Evolutionary conservation across 2,888 invertebrate genomes (phyloP).

Genomic region (Macropis europaea): DNA sequence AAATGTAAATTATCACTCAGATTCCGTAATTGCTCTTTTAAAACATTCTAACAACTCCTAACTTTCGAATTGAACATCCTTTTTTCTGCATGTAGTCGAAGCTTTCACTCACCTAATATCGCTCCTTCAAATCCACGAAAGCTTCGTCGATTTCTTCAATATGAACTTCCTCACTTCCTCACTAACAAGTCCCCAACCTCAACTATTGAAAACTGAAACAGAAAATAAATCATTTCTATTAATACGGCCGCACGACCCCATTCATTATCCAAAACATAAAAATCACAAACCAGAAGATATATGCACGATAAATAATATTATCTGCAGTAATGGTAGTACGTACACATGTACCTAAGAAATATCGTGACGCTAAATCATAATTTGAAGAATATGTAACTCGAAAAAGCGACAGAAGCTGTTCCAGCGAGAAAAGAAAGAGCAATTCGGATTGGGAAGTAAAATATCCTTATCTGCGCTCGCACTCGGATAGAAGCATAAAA

Average conservation of each 20-base stretch:
- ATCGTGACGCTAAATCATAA: not conserved
- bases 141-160: not conserved
- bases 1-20: no score
- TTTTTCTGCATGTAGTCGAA: no score
- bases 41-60: no score
- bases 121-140: not conserved
- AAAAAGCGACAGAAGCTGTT: not conserved
- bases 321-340: no score
- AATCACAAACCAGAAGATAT: not conserved
- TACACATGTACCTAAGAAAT: not conserved
- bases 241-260: no score
- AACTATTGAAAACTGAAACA: constrained; percentile 2
- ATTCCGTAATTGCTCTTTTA: no score
- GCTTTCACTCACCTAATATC: constrained; percentile 18
- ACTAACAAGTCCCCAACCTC: not conserved
- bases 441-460: constrained; percentile 24
- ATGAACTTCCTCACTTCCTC: no score
- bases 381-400: not conserved
- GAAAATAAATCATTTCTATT: not conserved
- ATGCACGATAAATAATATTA: not conserved
- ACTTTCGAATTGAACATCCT: no score
- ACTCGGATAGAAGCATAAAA: constrained; percentile 9
- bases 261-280: no score
- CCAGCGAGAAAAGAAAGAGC: not conserved
- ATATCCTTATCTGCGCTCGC: constrained; percentile 15